Conservation (phyloP, 1,140 invertebrate species). For the Papilio xuthus region DNA sequence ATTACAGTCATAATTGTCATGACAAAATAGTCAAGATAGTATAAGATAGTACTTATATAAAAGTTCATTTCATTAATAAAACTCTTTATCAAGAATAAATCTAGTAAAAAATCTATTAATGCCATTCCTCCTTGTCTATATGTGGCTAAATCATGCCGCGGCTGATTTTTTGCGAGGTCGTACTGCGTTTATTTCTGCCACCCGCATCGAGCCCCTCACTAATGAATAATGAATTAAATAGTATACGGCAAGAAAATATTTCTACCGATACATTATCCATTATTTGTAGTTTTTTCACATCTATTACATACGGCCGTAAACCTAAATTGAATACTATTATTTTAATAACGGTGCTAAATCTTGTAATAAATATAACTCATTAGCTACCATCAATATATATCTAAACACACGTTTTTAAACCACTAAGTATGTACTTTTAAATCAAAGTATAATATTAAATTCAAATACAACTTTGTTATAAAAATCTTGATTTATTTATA, state of each 20-base stretch:
- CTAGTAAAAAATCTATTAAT: slow-evolving; percentile 49
- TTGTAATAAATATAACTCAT: background rate
- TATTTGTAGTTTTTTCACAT: slow-evolving; percentile 40
- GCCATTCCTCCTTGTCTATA: slow-evolving; percentile 47
- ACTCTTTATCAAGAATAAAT: slow-evolving; percentile 22
- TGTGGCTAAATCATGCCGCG: slow-evolving; percentile 51
- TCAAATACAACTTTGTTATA: too few relatives aligned
- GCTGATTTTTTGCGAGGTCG: slow-evolving; percentile 56
- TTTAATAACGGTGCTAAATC: slow-evolving; percentile 2
- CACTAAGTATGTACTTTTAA: too few relatives aligned
- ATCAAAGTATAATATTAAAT: too few relatives aligned
- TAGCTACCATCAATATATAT: background rate
- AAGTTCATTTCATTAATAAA: slow-evolving; percentile 44
- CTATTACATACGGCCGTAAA: slow-evolving; percentile 21
- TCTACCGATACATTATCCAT: slow-evolving; percentile 46
- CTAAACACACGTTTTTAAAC: too few relatives aligned
- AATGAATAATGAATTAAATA: slow-evolving; percentile 64
- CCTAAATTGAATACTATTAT: slow-evolving; percentile 30
- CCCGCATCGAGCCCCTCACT: slow-evolving; percentile 57
- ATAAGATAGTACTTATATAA: too few relatives aligned
- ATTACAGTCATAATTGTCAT: slow-evolving; percentile 30
- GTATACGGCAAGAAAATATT: slow-evolving; percentile 52
- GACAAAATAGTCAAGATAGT: slow-evolving; percentile 21
- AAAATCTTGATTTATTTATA: too few relatives aligned
- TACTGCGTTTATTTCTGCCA: slow-evolving; percentile 58